These are phyloP conservation scores for Muntiacus reevesi DNA, from an alignment of 2,113 vertebrate species.

Conservation along the genomic window DNA sequence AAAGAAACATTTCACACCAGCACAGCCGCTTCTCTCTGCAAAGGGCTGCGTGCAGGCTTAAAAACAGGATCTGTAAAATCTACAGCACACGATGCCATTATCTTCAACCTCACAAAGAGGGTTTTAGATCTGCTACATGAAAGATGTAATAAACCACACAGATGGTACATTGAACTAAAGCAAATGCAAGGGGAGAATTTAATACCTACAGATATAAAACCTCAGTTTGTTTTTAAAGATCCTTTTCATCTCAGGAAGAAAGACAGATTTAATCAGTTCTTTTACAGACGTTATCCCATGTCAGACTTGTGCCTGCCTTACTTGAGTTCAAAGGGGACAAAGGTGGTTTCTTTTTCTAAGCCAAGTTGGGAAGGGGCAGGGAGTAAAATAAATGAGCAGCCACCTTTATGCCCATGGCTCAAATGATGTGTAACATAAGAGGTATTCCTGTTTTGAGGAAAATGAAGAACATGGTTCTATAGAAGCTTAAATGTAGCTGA, in stretches of 20 bases:
- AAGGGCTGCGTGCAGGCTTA: conserved; percentile 14
- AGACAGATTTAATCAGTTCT: conserved; percentile 48
- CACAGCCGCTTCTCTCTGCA: conserved; percentile 44
- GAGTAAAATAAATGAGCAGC: conserved; percentile 74
- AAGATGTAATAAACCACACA: conserved; percentile 63
- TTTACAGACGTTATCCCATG: conserved; percentile 53
- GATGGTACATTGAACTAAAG: conserved; percentile 50
- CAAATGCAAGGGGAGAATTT: conserved; percentile 45
- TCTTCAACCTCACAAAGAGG: background rate
- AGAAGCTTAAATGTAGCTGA: background rate
- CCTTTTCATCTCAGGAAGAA: conserved; percentile 64
- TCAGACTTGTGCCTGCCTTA: conserved; percentile 27
- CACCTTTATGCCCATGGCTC: conserved; percentile 69
- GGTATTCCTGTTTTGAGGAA: conserved; percentile 55
- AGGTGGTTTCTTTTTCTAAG: conserved; percentile 72
- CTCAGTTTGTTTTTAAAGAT: conserved; percentile 51
- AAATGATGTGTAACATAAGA: conserved; percentile 63
- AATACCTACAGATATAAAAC: conserved; percentile 64
- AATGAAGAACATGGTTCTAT: conserved; percentile 19
- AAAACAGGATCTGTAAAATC: conserved; percentile 51
- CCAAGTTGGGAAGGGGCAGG: conserved; percentile 60
- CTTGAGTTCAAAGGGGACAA: conserved; percentile 61
- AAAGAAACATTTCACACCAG: conserved; percentile 62
- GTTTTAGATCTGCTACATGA: conserved; percentile 57
- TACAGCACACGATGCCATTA: conserved; percentile 63